These are phyloP conservation scores for Chionis minor DNA, from an alignment of 2,113 vertebrate genomes.

Conservation along the genomic window DNA sequence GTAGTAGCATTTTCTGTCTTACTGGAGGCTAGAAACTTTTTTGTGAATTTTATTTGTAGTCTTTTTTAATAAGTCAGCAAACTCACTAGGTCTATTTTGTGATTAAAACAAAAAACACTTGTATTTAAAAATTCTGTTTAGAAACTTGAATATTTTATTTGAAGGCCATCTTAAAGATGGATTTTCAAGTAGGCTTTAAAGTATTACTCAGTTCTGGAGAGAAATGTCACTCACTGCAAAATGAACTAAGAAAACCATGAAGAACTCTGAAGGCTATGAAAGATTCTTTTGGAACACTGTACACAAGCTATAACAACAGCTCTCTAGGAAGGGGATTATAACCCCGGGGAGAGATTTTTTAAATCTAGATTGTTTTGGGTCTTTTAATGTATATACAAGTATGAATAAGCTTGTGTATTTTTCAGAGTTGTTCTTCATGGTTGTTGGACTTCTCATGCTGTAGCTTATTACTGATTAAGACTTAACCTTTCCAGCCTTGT, in stretches of 20 bases:
- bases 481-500: not conserved
- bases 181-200: not conserved
- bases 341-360: not conserved
- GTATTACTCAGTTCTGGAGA: not conserved
- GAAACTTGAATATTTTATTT: not conserved
- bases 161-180: not conserved
- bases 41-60: conserved; percentile 27
- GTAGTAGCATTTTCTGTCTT: not conserved
- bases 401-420: not conserved
- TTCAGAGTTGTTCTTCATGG: not conserved
- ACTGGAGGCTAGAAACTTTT: not conserved
- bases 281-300: not conserved
- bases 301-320: not conserved
- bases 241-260: not conserved
- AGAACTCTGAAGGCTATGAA: not conserved
- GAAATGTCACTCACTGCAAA: not conserved
- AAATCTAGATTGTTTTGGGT: not conserved
- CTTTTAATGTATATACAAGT: not conserved
- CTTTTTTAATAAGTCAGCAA: conserved; percentile 13
- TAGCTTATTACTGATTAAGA: not conserved
- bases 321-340: not conserved
- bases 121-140: not conserved
- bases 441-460: not conserved
- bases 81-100: not conserved
- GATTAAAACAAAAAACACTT: not conserved